Evolutionary conservation across 2,888 invertebrate genomes (phyloP).

Genomic region (Acronicta leporina): DNA sequence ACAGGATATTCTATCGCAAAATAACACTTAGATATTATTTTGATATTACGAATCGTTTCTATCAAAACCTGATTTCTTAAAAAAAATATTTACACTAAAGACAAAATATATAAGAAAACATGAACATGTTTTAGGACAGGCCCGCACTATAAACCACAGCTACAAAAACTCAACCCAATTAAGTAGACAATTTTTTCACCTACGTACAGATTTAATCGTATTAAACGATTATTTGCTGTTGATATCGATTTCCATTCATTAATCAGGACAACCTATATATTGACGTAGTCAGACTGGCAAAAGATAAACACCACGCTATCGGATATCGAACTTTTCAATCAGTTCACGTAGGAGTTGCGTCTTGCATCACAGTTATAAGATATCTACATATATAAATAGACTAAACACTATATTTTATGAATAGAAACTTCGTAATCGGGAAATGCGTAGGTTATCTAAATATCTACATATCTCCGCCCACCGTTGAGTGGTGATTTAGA

Average conservation of each 20-base stretch:
- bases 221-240: background rate
- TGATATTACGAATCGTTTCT: no score
- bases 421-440: constrained; percentile 49
- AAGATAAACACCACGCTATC: constrained; percentile 42
- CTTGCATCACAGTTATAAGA: constrained; percentile 52
- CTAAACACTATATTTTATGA: constrained; percentile 50
- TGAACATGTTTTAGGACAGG: no score
- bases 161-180: no score
- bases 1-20: no score
- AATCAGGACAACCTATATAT: constrained; percentile 13
- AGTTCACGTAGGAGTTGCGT: constrained; percentile 52
- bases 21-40: no score
- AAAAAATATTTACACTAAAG: no score
- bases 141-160: no score
- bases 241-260: constrained; percentile 2
- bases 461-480: constrained; percentile 58
- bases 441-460: constrained; percentile 64
- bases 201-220: no score
- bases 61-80: no score
- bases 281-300: constrained; percentile 2
- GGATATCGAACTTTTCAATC: constrained; percentile 46
- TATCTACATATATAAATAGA: constrained; percentile 22
- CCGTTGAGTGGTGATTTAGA: constrained; percentile 23
- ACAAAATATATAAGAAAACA: no score
- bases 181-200: no score